Evolutionary conservation across 2,797 vertebrate species (phyloP).

Genomic region (Toxotes lorentzi): DNA sequence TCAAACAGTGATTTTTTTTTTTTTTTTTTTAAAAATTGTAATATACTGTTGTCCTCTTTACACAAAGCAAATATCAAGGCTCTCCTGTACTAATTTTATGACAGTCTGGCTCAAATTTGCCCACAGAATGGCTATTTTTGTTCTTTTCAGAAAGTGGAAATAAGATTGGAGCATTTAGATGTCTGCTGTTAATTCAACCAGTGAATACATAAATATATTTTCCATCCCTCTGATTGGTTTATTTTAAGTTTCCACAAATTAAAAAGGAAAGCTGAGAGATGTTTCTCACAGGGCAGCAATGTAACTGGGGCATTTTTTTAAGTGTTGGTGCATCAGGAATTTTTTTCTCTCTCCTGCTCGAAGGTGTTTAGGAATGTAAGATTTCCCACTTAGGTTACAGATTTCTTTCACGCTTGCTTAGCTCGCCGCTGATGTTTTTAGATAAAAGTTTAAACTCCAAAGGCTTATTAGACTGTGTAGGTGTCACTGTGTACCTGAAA

Average conservation of each 20-base stretch:
- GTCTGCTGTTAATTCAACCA: conserved; percentile 23
- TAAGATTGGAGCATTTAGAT: conserved; percentile 14
- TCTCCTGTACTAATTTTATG: conserved; percentile 5
- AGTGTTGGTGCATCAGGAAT: neutral
- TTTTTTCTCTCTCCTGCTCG: neutral
- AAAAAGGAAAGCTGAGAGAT: neutral
- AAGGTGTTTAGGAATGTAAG: neutral
- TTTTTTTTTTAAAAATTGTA: neutral
- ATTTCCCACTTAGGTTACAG: conserved; percentile 12
- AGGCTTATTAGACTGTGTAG: neutral
- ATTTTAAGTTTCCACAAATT: conserved; percentile 31
- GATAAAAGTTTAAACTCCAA: conserved; percentile 5
- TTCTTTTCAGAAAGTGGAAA: neutral
- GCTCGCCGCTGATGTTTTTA: neutral
- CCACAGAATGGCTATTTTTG: conserved; percentile 8
- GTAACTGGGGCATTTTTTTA: neutral
- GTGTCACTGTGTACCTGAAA: neutral
- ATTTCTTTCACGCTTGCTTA: conserved; percentile 6
- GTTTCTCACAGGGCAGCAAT: neutral
- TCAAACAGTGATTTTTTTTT: neutral
- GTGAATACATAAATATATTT: conserved; percentile 7
- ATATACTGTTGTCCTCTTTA: neutral
- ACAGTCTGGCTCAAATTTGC: conserved; percentile 6
- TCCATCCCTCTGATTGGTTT: neutral
- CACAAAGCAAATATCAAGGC: neutral